Base-by-base conservation (phyloP, 1,140 invertebrate genomes). In the Hyphantria cunea region DNA sequence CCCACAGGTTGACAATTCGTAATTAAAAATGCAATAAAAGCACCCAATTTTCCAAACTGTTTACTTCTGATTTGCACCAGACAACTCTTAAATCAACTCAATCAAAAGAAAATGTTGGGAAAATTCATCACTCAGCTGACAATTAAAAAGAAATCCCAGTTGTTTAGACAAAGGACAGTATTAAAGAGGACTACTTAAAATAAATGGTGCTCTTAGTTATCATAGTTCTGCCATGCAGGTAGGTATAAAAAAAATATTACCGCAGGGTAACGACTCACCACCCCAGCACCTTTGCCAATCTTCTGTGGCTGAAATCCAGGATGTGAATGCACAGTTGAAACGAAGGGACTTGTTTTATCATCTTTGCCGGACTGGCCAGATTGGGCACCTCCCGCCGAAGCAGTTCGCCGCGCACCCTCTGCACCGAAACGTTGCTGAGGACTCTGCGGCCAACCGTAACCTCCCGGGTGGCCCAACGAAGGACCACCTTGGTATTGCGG, bases 291-390 rank as follows among this genome's bases (percentile, higher is more conserved):
- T 89, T 97, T 97, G 34, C 96, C 96, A 73, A 97, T 94, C 93
- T 98, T 98, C 77, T 98, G 97, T 13, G 98, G 98, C 69, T 96
- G 95, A 89, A 99, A 99, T 65, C 95, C 95, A 39, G 97, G 96
- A 92, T 99, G 97, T 14, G 97, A 97, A 93, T 97, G 97, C 58
- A 95, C 93, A 50, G 96, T 96, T 71, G 95, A 94, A 37, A 97
- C 92, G 89, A 99, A 99, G 37, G 98, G 97, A 84, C 94, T 96
- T 65, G 93, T 93, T 82, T 94, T 92, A 72, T 93, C 93, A 75
- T 93, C 92, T 68, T 92, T 93, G 4, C 91, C 89, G 65, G 92
- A 91, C 32, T 91, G 82, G 37, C 80, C 71, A 10, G 78, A 71
- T 17, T 85, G 81, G 33, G 84, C 82, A n/a, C 80, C 83, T 34